phyloP scores from a whole-genome alignment of 2,113 vertebrate genomes.

The Strix aluco region DNA sequence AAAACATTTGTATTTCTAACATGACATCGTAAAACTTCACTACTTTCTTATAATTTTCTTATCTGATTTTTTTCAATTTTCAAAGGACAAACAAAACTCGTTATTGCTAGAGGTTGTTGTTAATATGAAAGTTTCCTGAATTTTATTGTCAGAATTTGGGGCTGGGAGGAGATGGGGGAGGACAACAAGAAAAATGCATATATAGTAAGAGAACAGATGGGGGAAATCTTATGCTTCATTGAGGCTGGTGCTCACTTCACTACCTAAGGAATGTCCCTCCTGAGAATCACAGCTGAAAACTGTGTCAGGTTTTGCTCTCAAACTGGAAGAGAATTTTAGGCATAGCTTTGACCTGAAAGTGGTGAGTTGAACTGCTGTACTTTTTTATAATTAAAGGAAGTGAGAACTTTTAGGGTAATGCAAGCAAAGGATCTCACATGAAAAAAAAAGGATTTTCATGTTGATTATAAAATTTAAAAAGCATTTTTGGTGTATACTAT shows the following conservation, averaged over 20 bases:
- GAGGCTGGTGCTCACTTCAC: background rate
- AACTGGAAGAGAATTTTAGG: background rate
- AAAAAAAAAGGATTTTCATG: fast-evolving
- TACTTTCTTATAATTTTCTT: background rate
- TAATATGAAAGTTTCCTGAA: background rate
- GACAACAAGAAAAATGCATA: background rate
- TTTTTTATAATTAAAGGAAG: background rate
- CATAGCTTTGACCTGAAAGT: background rate
- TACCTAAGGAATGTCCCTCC: background rate
- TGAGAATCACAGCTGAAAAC: background rate
- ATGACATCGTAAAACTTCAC: background rate
- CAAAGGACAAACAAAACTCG: background rate
- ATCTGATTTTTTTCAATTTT: background rate
- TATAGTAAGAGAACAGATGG: background rate
- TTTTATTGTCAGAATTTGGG: background rate
- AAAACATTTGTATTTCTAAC: background rate
- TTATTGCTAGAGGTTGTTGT: background rate
- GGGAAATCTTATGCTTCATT: background rate
- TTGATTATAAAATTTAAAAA: background rate
- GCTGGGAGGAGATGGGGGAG: background rate
- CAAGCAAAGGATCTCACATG: background rate
- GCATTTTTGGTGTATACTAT: background rate
- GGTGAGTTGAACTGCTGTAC: background rate
- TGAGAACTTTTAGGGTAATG: background rate
- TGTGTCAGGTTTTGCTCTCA: background rate